Evolutionary conservation across 2,113 vertebrate genomes (phyloP), one percentile per base, ranked within the genome.

Genomic region (Pelmatolapia mariae): DNA sequence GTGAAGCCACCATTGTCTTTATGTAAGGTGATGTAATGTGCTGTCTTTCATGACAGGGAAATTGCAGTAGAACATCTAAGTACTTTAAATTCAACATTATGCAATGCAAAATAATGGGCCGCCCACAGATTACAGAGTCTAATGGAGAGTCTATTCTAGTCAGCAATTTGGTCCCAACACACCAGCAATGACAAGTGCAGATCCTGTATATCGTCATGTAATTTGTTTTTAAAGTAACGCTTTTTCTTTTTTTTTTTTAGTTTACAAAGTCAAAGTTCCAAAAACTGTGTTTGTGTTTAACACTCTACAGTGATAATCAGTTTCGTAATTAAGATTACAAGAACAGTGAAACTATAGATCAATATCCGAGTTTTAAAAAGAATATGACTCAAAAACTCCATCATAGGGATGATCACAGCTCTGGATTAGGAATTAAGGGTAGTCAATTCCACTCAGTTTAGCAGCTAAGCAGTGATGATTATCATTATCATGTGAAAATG

Each of bases 401-500:
- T 88, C 36, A 66, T 47, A n/a, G 68, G 45, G 38, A 84, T 26
- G 12, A 89, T 88, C 50, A 53, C 59, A 87, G 38, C 38, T 66
- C 13, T 26, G 18, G 33, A 61, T 81, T 12, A 50, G 31, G 54
- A 85, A 84, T 50, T 52, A 52, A 78, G 45, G 45, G 45, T 33
- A 33, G 45, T 82, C 33, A 43, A 80, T 88, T 86, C 66, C 53
- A 79, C 16, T 59, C 73, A 29, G 66, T 80, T 87, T 80, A 85
- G 81, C 11, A 5, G 80, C 68, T 40, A 82, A 66, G 52, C 38
- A n/a, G 31, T 76, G 33, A 76, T 63, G 71, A 86, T 79, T 71
- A 80, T 66, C 87, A 93, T 87, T 85, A 79, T 29, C 45, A 40
- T 76, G 71, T 66, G 36, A 87, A 89, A 89, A 86, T 81, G 13